phyloP scores from a whole-genome alignment of 2,797 vertebrate genomes.

The Rhincodon typus region DNA sequence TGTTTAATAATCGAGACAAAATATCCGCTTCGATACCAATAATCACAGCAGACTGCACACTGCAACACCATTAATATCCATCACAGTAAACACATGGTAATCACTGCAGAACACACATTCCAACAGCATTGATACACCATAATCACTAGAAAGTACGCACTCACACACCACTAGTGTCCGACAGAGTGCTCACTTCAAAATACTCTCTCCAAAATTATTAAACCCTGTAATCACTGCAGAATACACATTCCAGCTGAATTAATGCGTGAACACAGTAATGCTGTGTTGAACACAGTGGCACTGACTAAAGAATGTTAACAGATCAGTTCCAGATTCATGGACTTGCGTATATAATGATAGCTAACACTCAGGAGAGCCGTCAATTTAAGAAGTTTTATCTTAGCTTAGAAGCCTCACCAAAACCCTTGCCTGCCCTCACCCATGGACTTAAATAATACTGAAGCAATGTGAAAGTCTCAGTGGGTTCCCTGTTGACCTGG shows the following conservation, averaged over 20 bases:
- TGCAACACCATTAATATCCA: neutral
- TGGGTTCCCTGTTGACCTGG: neutral
- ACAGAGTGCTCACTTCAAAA: neutral
- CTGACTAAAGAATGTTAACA: neutral
- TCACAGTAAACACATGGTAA: neutral
- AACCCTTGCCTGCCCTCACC: neutral
- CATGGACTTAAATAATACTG: neutral
- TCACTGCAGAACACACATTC: neutral
- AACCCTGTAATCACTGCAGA: neutral
- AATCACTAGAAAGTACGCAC: too few species aligned
- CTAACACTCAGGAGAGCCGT: neutral
- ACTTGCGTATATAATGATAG: neutral
- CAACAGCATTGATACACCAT: too few species aligned
- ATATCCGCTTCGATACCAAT: too few species aligned
- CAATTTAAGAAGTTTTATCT: neutral
- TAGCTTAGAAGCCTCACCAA: neutral
- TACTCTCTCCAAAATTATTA: too few species aligned
- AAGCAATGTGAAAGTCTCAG: too few species aligned
- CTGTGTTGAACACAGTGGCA: too few species aligned
- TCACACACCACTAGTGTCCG: neutral
- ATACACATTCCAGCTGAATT: too few species aligned
- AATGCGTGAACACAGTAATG: too few species aligned
- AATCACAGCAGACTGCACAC: too few species aligned
- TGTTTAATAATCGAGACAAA: too few species aligned
- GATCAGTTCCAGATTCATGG: neutral